Base-by-base conservation (phyloP, 2,797 vertebrate species). In the Malacoctenus gilli region DNA sequence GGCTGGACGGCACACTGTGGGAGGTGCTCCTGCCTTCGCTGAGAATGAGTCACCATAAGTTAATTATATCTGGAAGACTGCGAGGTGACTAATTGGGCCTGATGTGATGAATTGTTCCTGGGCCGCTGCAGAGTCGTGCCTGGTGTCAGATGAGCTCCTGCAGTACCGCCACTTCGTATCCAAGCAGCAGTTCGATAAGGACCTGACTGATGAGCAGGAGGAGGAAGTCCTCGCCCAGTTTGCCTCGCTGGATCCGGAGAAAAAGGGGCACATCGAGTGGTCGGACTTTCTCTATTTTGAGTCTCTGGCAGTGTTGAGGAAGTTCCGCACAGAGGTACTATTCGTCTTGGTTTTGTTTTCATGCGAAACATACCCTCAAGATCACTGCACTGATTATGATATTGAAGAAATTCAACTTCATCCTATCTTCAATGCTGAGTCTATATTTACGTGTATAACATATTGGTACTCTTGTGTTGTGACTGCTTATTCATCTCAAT, bases 251-350 rank as follows among this genome's bases (percentile, higher is more conserved):
- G 96, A 98, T 69, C 93, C 94, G 0, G 93, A 96, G 49, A 96
- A 94, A 81, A 94, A 91, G 67, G 96, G 95, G 41, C 93, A 94
- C 42, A 77, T 98, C 0, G 95, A 97, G 59, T 99, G 97, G 97
- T 85, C 83, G 0, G 96, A 98, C 73, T 99, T 99, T 82, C 92
- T 99, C 65, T 97, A 94, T 81, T 95, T 95, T 0, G 96, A 98
- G 84, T 95, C 96, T n/a, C 89, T 98, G 71, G 87, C 90, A 4
- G 88, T 98, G 38, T 82, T 99, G 77, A 94, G 90, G 87, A 95
- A 95, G 59, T 90, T 96, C 18, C 94, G 96, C 52, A 87, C 94
- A 0, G 92, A 96, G 95, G 96, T 98, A 85, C n/a, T n/a, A n/a
- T n/a, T 23, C 30, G 3, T 14, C 1, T 2, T 28, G 1, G 25